Conservation (phyloP, 35 echinoderm and acorn worm genomes). For the Lytechinus variegatus region DNA sequence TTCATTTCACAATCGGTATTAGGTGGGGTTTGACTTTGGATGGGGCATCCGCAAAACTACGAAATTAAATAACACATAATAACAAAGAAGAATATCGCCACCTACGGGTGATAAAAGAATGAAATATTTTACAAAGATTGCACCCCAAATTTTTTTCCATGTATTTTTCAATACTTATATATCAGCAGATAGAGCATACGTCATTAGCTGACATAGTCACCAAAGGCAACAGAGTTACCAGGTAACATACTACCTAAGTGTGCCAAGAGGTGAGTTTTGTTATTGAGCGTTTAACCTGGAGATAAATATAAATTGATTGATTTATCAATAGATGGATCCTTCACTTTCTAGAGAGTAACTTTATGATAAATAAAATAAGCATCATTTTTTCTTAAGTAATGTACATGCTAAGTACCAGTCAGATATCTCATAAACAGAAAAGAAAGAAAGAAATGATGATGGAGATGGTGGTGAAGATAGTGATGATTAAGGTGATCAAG, state of each 20-base stretch:
- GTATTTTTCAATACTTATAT: neutral
- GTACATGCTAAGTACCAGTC: no score
- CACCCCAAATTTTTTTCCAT: neutral
- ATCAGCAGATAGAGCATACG: neutral
- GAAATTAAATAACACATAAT: neutral
- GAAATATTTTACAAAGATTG: neutral
- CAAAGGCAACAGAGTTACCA: neutral
- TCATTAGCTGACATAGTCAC: neutral
- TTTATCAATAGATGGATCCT: no score
- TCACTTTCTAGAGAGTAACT: no score
- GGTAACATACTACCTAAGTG: neutral
- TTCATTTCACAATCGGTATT: no score
- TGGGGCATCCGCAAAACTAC: neutral
- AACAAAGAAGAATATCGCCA: neutral
- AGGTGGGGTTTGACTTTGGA: neutral
- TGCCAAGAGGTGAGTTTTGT: neutral
- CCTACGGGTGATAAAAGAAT: neutral
- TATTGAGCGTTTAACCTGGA: no score
- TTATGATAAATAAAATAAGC: no score
- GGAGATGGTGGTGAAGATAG: no score
- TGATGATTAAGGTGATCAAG: no score
- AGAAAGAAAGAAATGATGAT: no score
- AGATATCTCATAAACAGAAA: no score
- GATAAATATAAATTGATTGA: no score
- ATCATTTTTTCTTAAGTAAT: no score